These are phyloP conservation scores for Rosalia funebris DNA, from an alignment of 2,888 invertebrate species.

Conservation along the genomic window DNA sequence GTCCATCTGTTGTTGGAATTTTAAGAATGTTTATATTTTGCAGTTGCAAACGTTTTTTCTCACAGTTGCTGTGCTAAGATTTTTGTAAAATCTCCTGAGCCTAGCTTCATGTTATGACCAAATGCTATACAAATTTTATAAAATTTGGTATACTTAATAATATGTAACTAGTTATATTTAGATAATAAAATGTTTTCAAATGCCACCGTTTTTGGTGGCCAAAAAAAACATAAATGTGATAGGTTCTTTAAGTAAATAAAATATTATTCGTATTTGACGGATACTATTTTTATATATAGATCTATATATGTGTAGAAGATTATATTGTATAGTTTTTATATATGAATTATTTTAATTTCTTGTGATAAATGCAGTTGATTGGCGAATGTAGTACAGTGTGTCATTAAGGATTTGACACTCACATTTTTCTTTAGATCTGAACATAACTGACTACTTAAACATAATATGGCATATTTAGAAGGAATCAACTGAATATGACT, in stretches of 20 bases:
- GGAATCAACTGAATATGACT: slow-evolving; percentile 20
- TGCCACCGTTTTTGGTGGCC: slow-evolving; percentile 20
- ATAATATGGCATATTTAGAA: slow-evolving; percentile 29
- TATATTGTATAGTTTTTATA: slow-evolving; percentile 39
- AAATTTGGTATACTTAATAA: slow-evolving; percentile 27
- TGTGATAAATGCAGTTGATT: slow-evolving; percentile 31
- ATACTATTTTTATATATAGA: slow-evolving; percentile 38
- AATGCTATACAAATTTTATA: slow-evolving; percentile 17
- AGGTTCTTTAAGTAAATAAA: slow-evolving; percentile 29
- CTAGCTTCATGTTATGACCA: slow-evolving; percentile 20
- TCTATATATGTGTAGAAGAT: slow-evolving; percentile 33
- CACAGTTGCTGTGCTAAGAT: neutral
- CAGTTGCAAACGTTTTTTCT: neutral
- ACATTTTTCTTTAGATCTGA: slow-evolving; percentile 35
- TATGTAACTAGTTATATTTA: slow-evolving; percentile 20
- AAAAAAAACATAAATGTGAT: slow-evolving; percentile 30
- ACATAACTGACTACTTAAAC: slow-evolving; percentile 32
- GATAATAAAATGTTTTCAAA: slow-evolving; percentile 14
- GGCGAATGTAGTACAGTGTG: slow-evolving; percentile 18
- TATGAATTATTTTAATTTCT: slow-evolving; percentile 29
- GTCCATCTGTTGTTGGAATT: neutral
- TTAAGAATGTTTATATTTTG: neutral
- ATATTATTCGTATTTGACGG: slow-evolving; percentile 32
- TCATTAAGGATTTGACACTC: slow-evolving; percentile 12
- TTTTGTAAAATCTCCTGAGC: slow-evolving; percentile 14